Base-by-base conservation (phyloP, 37 sponge, comb jelly and placozoan genomes). In the Beroe forskalii region DNA sequence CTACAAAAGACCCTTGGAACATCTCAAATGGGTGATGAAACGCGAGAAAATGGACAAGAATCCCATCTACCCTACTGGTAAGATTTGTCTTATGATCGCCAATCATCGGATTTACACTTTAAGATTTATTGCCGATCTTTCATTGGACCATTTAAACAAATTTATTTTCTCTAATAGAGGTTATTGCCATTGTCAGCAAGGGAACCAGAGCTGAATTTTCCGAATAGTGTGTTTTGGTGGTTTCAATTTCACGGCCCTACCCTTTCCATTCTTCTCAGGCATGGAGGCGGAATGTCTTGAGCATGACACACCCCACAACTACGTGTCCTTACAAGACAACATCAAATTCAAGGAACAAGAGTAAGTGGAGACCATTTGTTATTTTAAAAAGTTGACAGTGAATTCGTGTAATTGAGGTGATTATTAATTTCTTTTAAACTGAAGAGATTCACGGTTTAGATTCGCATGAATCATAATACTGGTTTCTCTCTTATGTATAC, bases 21-120 rank as follows among this genome's bases (percentile, higher is more conserved):
- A 72, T 37, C 39, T 72, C 20, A 72, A 72, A 37, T 72, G 75
- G 75, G 75, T 72, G 2, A 30, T 72, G 40, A 72, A 72, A 39
- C 37, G 40, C 39, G 40, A 72, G 38, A 2, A 30, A 33, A 36
- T 72, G 37, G 75, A 72, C 39, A 37, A 72, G 30, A 72, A 72
- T 12, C 75, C 75, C 19, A 30, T 72, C 12, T 72, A 72, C 20
- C 75, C 75, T 4, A 36, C 75, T 30, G 75, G 75, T 72, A 64
- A 64, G 27, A n/a, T n/a, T n/a, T n/a, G n/a, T n/a, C n/a, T n/a
- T n/a, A n/a, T n/a, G n/a, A n/a, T n/a, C n/a, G 60, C 14, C 60
- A 17, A 55, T 55, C 60, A 55, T 55, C 60, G 17, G 9, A 20
- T 55, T 55, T 55, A 55, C 60, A 9, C 60, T 55, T 20, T 55